Evolutionary conservation across 2,888 invertebrate genomes (phyloP).

Genomic region (Drosophila austrosaltans): DNA sequence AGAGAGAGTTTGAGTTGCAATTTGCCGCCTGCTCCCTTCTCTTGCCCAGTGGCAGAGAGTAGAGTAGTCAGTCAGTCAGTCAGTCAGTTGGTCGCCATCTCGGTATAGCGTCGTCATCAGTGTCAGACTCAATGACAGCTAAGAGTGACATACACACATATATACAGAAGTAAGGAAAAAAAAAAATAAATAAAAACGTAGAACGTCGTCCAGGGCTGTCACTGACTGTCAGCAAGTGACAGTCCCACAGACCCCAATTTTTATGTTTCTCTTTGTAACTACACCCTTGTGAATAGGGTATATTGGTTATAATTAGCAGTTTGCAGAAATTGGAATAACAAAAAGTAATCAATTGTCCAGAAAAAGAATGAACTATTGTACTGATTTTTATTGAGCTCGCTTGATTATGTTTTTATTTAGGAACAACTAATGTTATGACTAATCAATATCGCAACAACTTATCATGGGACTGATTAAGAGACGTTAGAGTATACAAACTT

Average conservation of each 20-base stretch:
- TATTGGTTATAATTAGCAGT: neutral
- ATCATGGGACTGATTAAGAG: neutral
- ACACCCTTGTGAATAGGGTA: neutral
- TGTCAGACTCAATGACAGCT: conserved; percentile 57
- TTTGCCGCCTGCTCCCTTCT: neutral
- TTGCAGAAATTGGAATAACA: neutral
- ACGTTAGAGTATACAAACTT: neutral
- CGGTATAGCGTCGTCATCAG: conserved; percentile 46
- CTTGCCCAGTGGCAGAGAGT: conserved; percentile 3
- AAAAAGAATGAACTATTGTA: too few relatives aligned
- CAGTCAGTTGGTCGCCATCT: conserved; percentile 34
- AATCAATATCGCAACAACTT: too few relatives aligned
- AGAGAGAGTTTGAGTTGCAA: conserved; percentile 36
- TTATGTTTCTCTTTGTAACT: neutral
- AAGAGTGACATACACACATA: conserved; percentile 23
- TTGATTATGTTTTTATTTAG: too few relatives aligned
- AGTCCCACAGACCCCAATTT: conserved; percentile 29
- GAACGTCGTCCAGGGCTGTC: conserved; percentile 48
- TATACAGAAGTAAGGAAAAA: neutral
- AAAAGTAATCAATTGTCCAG: too few relatives aligned
- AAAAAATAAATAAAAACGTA: neutral
- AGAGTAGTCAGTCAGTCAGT: conserved; percentile 6
- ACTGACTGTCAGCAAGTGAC: conserved; percentile 53
- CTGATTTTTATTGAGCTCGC: too few relatives aligned
- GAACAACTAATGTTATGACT: too few relatives aligned